phyloP scores from a whole-genome alignment of 2,113 vertebrate genomes.

The Ariopsis seemanni region DNA sequence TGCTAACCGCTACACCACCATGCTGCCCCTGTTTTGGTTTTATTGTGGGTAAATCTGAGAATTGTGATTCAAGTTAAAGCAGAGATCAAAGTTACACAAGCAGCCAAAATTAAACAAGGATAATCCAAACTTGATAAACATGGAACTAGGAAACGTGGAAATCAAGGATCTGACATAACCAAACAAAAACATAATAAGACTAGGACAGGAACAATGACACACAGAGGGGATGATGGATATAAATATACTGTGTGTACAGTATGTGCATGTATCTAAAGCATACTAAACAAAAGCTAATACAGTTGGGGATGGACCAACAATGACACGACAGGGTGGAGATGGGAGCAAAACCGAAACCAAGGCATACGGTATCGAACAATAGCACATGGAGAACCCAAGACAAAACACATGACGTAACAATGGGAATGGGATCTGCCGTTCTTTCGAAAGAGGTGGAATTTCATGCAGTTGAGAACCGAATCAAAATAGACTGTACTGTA shows the following conservation, averaged over 20 bases:
- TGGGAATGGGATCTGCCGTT: too few relatives aligned
- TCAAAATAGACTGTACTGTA: not conserved
- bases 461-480: not conserved
- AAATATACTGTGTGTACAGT: too few relatives aligned
- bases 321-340: slow-evolving; percentile 4
- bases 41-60: not conserved
- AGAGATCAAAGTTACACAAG: not conserved
- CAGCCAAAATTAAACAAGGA: not conserved
- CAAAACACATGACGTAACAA: not conserved
- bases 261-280: not conserved
- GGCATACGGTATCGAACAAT: not conserved
- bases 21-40: not conserved
- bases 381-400: not conserved
- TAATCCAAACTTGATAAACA: not conserved
- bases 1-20: too few relatives aligned
- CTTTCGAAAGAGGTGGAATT: not conserved
- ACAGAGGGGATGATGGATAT: not conserved
- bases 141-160: not conserved
- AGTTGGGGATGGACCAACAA: not conserved
- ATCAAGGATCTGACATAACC: not conserved
- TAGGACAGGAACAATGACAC: not conserved
- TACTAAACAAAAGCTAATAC: not conserved
- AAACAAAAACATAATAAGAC: not conserved
- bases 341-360: not conserved
- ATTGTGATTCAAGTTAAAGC: not conserved